Evolutionary conservation across 2,888 invertebrate species (phyloP).

Genomic region (Brassicogethes aeneus): DNA sequence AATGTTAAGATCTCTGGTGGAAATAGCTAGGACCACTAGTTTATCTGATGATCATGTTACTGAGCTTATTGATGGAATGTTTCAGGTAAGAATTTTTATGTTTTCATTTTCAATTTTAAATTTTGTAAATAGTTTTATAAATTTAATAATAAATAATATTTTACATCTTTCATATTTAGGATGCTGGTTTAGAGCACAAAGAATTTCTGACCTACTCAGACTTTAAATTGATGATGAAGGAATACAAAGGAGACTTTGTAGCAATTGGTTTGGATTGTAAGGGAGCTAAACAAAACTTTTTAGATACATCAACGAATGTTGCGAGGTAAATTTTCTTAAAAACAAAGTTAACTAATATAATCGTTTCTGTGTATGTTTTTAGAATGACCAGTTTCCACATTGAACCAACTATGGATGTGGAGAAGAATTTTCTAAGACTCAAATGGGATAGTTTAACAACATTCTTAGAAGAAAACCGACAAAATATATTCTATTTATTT

Average conservation of each 20-base stretch:
- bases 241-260: constrained; percentile 91
- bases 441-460: constrained; percentile 85
- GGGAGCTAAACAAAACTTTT: constrained; percentile 90
- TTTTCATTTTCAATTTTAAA: no score
- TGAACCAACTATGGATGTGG: constrained; percentile 66
- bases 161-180: no score
- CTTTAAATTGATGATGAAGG: constrained; percentile 93
- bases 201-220: constrained; percentile 84
- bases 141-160: no score
- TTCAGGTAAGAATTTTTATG: constrained; percentile 61
- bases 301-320: constrained; percentile 90
- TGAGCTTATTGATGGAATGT: constrained; percentile 90
- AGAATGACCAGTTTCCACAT: constrained; percentile 93
- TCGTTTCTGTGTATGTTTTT: no score
- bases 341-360: not conserved
- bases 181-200: constrained; percentile 83
- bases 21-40: constrained; percentile 87
- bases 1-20: constrained; percentile 86
- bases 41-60: constrained; percentile 85
- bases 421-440: constrained; percentile 59
- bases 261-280: constrained; percentile 92
- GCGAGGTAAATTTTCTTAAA: constrained; percentile 45
- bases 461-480: constrained; percentile 89
- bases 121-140: no score
- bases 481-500: constrained; percentile 92